Conservation (phyloP, 2,113 vertebrate genomes). For the Dinomys branickii region DNA sequence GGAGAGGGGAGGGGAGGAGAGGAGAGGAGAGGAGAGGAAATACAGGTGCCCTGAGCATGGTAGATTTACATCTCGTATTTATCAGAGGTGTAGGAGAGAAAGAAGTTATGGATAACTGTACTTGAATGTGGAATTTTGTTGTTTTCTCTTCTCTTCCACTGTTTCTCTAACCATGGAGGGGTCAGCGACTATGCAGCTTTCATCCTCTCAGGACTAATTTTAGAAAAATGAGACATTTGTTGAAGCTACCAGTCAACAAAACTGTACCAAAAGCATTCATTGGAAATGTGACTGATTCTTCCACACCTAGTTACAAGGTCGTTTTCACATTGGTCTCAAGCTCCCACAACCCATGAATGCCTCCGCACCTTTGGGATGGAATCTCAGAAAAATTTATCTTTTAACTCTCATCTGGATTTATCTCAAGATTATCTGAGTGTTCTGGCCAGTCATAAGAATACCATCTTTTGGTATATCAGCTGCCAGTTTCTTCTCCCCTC, state of each 20-base stretch:
- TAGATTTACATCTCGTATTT: not conserved
- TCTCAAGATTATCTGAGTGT: not conserved
- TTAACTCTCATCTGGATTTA: not conserved
- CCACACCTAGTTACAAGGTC: not conserved
- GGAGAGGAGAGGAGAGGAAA: not conserved
- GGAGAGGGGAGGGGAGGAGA: too few species aligned
- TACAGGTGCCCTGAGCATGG: not conserved
- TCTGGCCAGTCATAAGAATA: not conserved
- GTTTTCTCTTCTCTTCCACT: not conserved
- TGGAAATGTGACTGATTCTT: not conserved
- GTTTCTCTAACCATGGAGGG: not conserved
- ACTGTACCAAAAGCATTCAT: not conserved
- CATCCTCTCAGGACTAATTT: not conserved
- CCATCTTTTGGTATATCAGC: not conserved
- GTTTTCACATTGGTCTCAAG: not conserved
- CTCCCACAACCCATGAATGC: not conserved
- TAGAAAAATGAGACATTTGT: conserved; percentile 25
- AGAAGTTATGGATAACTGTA: not conserved
- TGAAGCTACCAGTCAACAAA: conserved; percentile 45
- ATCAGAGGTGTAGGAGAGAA: not conserved
- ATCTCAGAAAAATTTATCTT: not conserved
- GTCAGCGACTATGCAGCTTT: not conserved
- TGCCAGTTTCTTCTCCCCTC: not conserved
- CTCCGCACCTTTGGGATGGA: not conserved
- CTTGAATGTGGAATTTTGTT: not conserved